Evolutionary conservation across 1,140 invertebrate genomes (phyloP), one percentile per base, ranked within the genome.

Genomic region (Pseudomyrmex gracilis): DNA sequence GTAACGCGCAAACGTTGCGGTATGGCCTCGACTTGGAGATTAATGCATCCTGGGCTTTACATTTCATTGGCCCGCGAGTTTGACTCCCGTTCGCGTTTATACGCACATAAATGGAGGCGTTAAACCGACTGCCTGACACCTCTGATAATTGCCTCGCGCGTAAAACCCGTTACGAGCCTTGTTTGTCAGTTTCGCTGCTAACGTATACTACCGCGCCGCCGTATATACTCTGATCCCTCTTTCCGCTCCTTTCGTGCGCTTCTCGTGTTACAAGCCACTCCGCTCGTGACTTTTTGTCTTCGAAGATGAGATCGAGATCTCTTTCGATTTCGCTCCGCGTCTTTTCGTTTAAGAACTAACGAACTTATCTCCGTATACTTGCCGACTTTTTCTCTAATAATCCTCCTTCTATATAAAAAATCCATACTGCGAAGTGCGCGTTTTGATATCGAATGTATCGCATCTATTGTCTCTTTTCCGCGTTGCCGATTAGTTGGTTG

Each of bases 101-200:
- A 89, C 71, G 86, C 84, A 76, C 90, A 91, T 91, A 92, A 92
- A 93, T 89, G 85, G 90, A 93, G 90, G 92, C 86, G 91, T 92
- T 93, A 91, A 93, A 93, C 92, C 90, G 91, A 93, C 92, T 92
- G 90, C 63, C 90, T 93, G 93, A 93, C 93, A 94, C 93, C 92
- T 93, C 91, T 87, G 92, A 93, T 94, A 94, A 94, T 94, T 94
- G 92, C 90, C 86, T 88, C 80, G 90, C 92, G 85, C 89, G 91
- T 93, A 93, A 93, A 93, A 94, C 83, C 91, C 88, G 92, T 92
- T 90, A 90, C 88, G 90, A 90, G 88, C 74, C 89, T 91, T 90
- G 87, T 88, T 87, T 90, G 89, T 91, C 86, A 91, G 85, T 90
- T 91, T 89, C 89, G 83, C 77, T 34, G 7, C 34, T 67, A 82